Percentiles rank a stretch among this genome's conserved stretches.
Evolutionary conservation across 2,888 invertebrate genomes (phyloP).

Genomic region (Pachydiplax longipennis): DNA sequence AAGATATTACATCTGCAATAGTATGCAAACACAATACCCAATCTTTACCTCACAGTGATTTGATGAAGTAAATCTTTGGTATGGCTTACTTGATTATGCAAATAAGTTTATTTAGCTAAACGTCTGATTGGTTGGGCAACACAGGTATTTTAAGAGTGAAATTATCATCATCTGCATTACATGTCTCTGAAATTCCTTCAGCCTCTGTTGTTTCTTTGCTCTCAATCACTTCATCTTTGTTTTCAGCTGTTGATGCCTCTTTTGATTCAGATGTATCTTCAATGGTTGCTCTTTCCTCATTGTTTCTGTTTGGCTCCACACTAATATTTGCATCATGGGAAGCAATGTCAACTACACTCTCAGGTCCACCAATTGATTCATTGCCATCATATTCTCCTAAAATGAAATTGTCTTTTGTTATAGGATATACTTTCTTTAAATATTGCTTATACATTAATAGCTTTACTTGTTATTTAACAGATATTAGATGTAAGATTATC

Average conservation of each 20-base stretch:
- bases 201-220: neutral
- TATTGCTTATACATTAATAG: no score
- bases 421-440: no score
- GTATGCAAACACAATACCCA: neutral
- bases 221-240: neutral
- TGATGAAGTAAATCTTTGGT: neutral
- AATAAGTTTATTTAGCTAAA: neutral
- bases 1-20: neutral
- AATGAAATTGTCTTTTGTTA: neutral
- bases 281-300: neutral
- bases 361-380: conserved; percentile 14
- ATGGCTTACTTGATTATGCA: neutral
- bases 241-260: neutral
- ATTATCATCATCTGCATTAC: neutral
- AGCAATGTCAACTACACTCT: neutral
- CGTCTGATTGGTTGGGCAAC: neutral
- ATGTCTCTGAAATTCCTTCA: neutral
- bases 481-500: no score
- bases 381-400: conserved; percentile 17
- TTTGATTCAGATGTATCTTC: neutral
- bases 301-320: neutral
- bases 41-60: neutral
- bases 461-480: no score
- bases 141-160: conserved; percentile 5
- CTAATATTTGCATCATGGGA: neutral